These are phyloP conservation scores for Antechinus flavipes DNA, from an alignment of 2,113 vertebrate genomes.

Conservation along the genomic window DNA sequence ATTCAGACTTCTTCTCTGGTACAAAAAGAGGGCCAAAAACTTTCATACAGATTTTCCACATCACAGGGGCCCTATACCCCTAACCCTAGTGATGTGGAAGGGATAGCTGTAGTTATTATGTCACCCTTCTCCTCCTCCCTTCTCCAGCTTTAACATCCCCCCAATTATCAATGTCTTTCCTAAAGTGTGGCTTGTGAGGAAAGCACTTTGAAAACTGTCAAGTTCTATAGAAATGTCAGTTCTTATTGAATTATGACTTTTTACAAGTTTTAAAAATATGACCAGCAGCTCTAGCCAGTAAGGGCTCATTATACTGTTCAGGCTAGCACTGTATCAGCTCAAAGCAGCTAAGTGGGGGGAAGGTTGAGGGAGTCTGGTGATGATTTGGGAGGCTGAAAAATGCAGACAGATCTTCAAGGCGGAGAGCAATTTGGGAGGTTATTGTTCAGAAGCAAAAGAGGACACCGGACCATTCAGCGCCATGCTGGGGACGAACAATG, in stretches of 20 bases:
- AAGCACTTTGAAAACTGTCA: neutral
- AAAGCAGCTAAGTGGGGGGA: constrained; percentile 20
- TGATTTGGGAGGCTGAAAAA: neutral
- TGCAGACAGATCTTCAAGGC: constrained; percentile 46
- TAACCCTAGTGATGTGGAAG: neutral
- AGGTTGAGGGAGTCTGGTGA: neutral
- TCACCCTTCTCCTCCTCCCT: neutral
- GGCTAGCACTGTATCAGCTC: constrained; percentile 15
- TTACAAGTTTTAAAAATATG: neutral
- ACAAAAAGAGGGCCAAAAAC: neutral
- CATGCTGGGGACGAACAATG: constrained; percentile 57
- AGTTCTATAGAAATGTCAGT: neutral
- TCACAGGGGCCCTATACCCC: neutral
- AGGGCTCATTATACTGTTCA: neutral
- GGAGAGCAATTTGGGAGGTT: constrained; percentile 53
- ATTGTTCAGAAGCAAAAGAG: constrained; percentile 64
- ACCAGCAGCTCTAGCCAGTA: neutral
- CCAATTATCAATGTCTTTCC: neutral
- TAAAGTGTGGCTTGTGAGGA: neutral
- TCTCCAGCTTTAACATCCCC: neutral
- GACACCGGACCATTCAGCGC: constrained; percentile 53
- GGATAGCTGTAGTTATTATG: neutral
- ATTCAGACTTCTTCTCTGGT: neutral
- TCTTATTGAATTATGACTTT: neutral
- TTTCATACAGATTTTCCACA: neutral